Base-by-base conservation (phyloP, 2,888 invertebrate species). In the Vandiemenella viatica region DNA sequence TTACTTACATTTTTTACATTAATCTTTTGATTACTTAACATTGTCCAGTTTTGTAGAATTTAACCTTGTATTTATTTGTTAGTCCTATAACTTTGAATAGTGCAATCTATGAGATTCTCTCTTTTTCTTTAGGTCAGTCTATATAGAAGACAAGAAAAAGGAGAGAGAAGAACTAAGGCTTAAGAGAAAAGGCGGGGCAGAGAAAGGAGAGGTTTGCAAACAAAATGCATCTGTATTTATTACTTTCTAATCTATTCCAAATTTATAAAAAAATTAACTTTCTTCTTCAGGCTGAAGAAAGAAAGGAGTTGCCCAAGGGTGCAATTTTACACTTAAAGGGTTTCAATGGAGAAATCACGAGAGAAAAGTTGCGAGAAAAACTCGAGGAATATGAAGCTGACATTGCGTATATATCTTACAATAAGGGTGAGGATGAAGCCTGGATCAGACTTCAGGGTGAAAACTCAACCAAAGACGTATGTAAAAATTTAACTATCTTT, bases 361-460 rank as follows among this genome's bases (percentile, higher is more conserved):
- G 87, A 23, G 88, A 90, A 62, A 73, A 79, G 56, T 75, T 92
- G 20, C 87, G 82, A 60, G 76, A 77, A 49, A 77, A 78, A 38
- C 69, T 91, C 4, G 65, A 65, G n/a, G 69, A 73, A 53, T 62
- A 77, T 43, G 75, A 72, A 41, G 65, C 69, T 2, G 75, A 80
- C 32, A 69, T 84, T 43, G 80, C 82, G 0, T 91, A 75, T 62
- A 74, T 90, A 53, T 85, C 87, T 61, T 88, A 77, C 62, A 78
- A 75, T 56, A 76, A 76, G 46, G 88, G 86, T 1, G 79, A 86
- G 55, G 67, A 73, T 4, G 75, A 80, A 57, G 90, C 84, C 1
- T 80, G 79, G 67, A 70, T 86, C 16, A 75, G 89, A 38, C 72
- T 88, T 46, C 65, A 74, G 3, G 77, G 77, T 52, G 83, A 83